These are phyloP conservation scores for Trisateles emortualis DNA, from an alignment of 2,888 invertebrate genomes.

Conservation along the genomic window DNA sequence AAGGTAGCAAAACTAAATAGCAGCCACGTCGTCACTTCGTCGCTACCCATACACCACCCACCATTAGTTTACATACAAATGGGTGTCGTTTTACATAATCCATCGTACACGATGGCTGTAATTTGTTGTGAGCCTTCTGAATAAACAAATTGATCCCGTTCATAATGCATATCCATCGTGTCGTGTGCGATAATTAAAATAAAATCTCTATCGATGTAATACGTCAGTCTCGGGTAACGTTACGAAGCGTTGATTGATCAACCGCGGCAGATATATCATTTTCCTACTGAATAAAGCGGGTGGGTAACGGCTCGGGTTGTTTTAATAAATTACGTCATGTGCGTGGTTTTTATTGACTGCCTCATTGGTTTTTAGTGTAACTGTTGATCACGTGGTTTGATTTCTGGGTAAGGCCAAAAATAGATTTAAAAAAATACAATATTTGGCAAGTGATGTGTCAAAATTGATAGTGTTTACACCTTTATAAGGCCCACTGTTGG, in stretches of 20 bases:
- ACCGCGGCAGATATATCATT: slow-evolving; percentile 43
- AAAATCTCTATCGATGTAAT: slow-evolving; percentile 49
- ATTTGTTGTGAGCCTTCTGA: slow-evolving; percentile 83
- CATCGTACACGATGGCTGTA: slow-evolving; percentile 78
- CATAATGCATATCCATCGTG: slow-evolving; percentile 72
- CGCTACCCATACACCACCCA: slow-evolving; percentile 66
- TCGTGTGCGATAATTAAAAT: slow-evolving; percentile 52
- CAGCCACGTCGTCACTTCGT: slow-evolving; percentile 39
- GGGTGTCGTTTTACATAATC: slow-evolving; percentile 85
- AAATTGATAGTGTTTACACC: too few relatives aligned
- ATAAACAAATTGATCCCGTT: slow-evolving; percentile 82
- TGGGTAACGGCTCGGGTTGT: slow-evolving; percentile 16
- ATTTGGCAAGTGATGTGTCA: too few relatives aligned
- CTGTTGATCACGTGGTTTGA: too few relatives aligned
- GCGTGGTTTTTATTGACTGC: not conserved
- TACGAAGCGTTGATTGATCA: slow-evolving; percentile 45
- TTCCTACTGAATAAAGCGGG: slow-evolving; percentile 28
- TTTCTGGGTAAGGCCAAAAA: too few relatives aligned
- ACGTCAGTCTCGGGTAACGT: slow-evolving; percentile 44
- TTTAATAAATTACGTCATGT: slow-evolving; percentile 33
- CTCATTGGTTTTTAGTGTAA: not conserved
- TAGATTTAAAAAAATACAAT: too few relatives aligned
- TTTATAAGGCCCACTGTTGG: too few relatives aligned
- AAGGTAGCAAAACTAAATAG: slow-evolving; percentile 37
- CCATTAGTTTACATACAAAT: slow-evolving; percentile 86